Evolutionary conservation across 2,888 invertebrate species (phyloP).

Genomic region (Danaus chrysippus): DNA sequence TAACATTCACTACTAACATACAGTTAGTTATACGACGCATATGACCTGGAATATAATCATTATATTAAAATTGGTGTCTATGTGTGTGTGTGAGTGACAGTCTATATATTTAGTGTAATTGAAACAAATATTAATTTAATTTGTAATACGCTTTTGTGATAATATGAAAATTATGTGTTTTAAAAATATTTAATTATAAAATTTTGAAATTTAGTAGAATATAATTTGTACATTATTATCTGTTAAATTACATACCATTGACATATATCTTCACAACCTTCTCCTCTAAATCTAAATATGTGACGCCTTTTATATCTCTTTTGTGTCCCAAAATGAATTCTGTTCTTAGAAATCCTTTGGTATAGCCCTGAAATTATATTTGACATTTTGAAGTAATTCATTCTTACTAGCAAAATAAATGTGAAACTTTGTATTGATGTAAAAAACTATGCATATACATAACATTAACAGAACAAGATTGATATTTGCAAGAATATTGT

Average conservation of each 20-base stretch:
- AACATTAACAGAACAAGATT: no score
- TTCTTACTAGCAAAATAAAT: neutral
- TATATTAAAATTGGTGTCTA: neutral
- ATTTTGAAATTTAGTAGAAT: neutral
- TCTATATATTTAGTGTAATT: no score
- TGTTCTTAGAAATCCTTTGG: constrained; percentile 82
- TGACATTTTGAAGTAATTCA: neutral
- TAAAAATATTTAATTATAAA: no score
- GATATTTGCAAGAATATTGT: no score
- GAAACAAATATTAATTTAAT: no score
- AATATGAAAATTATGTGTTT: no score
- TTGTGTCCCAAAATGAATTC: constrained; percentile 82
- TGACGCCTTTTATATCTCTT: constrained; percentile 83
- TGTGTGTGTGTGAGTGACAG: no score
- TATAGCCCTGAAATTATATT: constrained; percentile 76
- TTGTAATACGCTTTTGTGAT: no score
- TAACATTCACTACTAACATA: constrained; percentile 86
- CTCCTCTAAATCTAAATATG: constrained; percentile 84
- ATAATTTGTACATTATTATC: neutral
- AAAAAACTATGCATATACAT: no score
- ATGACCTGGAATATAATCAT: constrained; percentile 70
- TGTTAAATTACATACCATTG: constrained; percentile 64
- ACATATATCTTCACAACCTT: constrained; percentile 83
- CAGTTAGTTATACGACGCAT: constrained; percentile 86
- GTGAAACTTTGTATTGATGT: neutral